These are phyloP conservation scores for Oncorhynchus keta DNA, from an alignment of 2,113 vertebrate species.

Conservation along the genomic window DNA sequence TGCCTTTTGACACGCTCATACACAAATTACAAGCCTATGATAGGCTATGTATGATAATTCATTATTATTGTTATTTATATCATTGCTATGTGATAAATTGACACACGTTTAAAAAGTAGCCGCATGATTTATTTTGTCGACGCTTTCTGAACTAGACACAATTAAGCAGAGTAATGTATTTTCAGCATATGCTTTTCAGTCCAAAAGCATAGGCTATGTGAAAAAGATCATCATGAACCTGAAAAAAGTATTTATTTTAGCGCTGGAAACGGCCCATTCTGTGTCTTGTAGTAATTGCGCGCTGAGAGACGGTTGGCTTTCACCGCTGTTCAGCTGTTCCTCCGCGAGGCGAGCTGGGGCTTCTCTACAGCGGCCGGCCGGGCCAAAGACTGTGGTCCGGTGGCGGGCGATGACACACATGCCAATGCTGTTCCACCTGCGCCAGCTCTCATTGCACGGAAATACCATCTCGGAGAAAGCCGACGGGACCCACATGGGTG, in stretches of 20 bases:
- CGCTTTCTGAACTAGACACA: too few relatives aligned
- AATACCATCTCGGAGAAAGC: constrained; percentile 66
- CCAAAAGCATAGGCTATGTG: constrained; percentile 8
- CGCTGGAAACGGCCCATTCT: constrained; percentile 1
- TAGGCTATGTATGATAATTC: too few relatives aligned
- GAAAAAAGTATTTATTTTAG: constrained; percentile 28
- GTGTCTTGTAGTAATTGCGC: constrained; percentile 56
- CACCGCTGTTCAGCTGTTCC: constrained; percentile 56
- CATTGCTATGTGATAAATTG: too few relatives aligned
- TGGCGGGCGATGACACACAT: constrained; percentile 84
- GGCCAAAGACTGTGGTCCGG: constrained; percentile 45
- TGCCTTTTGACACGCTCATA: not conserved
- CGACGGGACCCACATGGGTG: constrained; percentile 80
- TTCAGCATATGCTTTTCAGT: not conserved
- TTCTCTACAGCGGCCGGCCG: constrained; percentile 26
- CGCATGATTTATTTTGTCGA: too few relatives aligned
- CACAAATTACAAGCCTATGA: too few relatives aligned
- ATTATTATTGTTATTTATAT: too few relatives aligned
- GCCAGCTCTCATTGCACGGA: constrained; percentile 66
- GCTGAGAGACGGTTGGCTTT: constrained; percentile 64
- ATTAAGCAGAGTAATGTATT: not conserved
- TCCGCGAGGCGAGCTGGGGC: constrained; percentile 17
- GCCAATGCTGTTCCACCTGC: constrained; percentile 85
- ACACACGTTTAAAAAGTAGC: too few relatives aligned
- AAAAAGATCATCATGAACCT: constrained; percentile 36